phyloP scores from a whole-genome alignment of 2,113 vertebrate genomes.

The Laticauda laticaudata region DNA sequence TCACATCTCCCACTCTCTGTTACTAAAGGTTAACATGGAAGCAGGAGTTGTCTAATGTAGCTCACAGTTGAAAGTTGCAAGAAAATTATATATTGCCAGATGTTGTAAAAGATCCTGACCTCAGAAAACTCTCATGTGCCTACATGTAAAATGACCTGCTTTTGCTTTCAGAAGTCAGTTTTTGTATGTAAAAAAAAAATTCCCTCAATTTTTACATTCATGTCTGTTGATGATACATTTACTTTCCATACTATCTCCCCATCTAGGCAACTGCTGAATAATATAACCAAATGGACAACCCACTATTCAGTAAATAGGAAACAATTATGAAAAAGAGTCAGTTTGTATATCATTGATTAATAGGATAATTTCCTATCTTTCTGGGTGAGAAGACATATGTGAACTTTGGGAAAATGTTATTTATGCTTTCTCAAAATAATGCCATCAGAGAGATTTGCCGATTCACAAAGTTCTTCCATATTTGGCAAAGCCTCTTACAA shows the following conservation, averaged over 20 bases:
- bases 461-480: background rate
- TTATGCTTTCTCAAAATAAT: background rate
- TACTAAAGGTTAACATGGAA: slow-evolving; percentile 60
- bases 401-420: background rate
- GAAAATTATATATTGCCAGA: slow-evolving; percentile 46
- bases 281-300: slow-evolving; percentile 38
- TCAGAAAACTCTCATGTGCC: slow-evolving; percentile 56
- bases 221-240: slow-evolving; percentile 42
- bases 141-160: slow-evolving; percentile 17
- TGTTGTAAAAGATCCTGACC: slow-evolving; percentile 48
- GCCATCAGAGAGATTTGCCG: background rate
- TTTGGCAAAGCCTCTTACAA: background rate
- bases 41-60: slow-evolving; percentile 45
- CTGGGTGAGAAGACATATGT: background rate
- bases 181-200: slow-evolving; percentile 28
- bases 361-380: background rate
- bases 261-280: slow-evolving; percentile 50
- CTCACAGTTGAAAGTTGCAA: slow-evolving; percentile 11
- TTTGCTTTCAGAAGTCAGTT: slow-evolving; percentile 40
- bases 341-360: slow-evolving; percentile 38
- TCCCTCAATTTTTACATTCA: slow-evolving; percentile 2
- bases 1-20: slow-evolving; percentile 63
- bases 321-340: slow-evolving; percentile 47
- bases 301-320: slow-evolving; percentile 57
- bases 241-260: slow-evolving; percentile 45